Evolutionary conservation across 2,888 invertebrate genomes (phyloP).

Genomic region (Drosophila cognata): DNA sequence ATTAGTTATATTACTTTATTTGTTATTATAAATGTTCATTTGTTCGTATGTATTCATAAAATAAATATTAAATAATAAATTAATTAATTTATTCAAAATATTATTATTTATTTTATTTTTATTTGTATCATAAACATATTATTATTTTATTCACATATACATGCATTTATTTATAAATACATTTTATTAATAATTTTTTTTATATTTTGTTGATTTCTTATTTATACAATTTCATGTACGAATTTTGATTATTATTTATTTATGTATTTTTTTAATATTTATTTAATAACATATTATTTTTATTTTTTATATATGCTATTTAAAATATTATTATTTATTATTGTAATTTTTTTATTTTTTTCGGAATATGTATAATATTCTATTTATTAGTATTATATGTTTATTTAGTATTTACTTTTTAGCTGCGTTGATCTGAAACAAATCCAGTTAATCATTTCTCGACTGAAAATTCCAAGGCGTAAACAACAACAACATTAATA

Average conservation of each 20-base stretch:
- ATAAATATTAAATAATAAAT: no score
- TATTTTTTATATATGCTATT: neutral
- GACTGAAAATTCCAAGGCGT: slow-evolving; percentile 65
- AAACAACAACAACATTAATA: slow-evolving; percentile 25
- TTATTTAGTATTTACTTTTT: slow-evolving; percentile 7
- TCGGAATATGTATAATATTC: neutral
- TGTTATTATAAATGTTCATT: no score
- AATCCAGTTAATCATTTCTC: slow-evolving; percentile 78
- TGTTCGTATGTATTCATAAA: no score
- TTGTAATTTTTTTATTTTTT: neutral
- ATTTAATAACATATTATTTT: neutral
- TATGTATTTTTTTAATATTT: neutral
- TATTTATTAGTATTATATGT: neutral
- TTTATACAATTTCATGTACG: neutral
- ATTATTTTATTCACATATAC: no score
- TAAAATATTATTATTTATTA: neutral
- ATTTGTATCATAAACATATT: no score
- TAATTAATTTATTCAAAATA: no score
- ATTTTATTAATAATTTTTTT: no score
- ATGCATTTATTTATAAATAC: no score
- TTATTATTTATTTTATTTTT: no score
- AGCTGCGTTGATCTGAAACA: slow-evolving; percentile 64
- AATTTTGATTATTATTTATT: neutral
- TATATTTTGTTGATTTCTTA: no score
- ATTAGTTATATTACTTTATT: no score